phyloP scores from a whole-genome alignment of 2,797 vertebrate genomes.

The Acanthurus leucopareius region DNA sequence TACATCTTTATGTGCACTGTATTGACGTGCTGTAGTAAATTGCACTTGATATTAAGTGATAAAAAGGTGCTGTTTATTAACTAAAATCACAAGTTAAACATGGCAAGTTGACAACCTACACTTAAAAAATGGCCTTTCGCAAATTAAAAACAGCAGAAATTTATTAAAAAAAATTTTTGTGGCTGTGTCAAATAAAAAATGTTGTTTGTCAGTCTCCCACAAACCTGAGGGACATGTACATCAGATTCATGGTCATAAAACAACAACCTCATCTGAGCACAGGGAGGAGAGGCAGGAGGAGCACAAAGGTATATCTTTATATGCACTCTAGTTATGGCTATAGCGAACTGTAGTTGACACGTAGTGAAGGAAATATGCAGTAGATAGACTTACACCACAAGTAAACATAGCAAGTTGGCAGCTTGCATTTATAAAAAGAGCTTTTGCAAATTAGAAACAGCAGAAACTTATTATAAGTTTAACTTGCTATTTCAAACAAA shows the following conservation, averaged over 20 bases:
- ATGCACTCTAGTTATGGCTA: background rate
- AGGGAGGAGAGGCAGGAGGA: background rate
- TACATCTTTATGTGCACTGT: background rate
- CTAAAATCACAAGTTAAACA: too few species aligned
- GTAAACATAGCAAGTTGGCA: background rate
- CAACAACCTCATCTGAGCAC: background rate
- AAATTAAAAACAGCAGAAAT: too few species aligned
- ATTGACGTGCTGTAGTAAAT: background rate
- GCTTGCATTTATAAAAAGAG: too few species aligned
- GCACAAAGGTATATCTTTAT: conserved; percentile 1
- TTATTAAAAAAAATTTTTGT: background rate
- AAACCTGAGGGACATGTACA: conserved; percentile 17
- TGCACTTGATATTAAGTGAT: background rate
- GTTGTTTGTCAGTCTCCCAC: background rate
- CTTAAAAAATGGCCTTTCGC: too few species aligned
- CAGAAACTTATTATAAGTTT: background rate
- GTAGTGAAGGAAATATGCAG: background rate
- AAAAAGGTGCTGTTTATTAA: too few species aligned
- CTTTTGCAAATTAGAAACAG: background rate
- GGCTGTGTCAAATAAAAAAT: background rate
- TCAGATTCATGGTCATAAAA: conserved; percentile 26
- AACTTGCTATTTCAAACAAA: conserved; percentile 20
- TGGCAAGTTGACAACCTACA: too few species aligned
- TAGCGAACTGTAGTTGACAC: background rate
- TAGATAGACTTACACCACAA: background rate